A percentile compares a stretch with the other conserved stretches of the same genome.
These are phyloP conservation scores for Diorhabda sublineata DNA, from an alignment of 1,140 invertebrate genomes.

Conservation along the genomic window DNA sequence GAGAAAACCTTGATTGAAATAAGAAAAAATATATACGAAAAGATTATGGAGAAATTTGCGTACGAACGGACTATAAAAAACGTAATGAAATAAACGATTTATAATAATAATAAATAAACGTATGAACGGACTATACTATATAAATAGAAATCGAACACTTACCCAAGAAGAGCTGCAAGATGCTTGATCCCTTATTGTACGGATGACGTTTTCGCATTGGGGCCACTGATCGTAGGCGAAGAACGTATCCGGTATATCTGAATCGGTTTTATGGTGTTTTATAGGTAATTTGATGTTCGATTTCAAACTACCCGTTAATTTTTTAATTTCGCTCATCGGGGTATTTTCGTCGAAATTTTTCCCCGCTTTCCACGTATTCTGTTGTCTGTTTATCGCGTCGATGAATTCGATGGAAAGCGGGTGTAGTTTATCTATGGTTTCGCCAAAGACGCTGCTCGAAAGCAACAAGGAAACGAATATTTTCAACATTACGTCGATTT, in stretches of 20 bases:
- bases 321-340: slow-evolving; percentile 3
- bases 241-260: slow-evolving; percentile 20
- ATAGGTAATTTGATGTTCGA: slow-evolving; percentile 31
- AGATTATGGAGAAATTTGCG: too few species aligned
- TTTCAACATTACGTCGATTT: too few species aligned
- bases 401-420: slow-evolving; percentile 25
- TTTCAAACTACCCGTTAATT: neutral
- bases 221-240: slow-evolving; percentile 24
- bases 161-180: slow-evolving; percentile 27
- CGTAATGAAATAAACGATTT: too few species aligned
- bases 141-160: slow-evolving; percentile 8
- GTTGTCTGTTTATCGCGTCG: slow-evolving; percentile 16
- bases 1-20: too few species aligned
- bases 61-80: too few species aligned
- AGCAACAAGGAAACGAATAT: too few species aligned
- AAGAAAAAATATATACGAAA: too few species aligned
- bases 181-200: slow-evolving; percentile 20
- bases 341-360: slow-evolving; percentile 22
- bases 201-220: slow-evolving; percentile 44
- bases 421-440: slow-evolving; percentile 23
- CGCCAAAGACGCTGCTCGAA: too few species aligned
- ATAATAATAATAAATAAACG: too few species aligned
- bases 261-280: slow-evolving; percentile 46
- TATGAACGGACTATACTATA: neutral
- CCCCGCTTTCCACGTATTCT: slow-evolving; percentile 24